These are phyloP conservation scores for Pyrgus malvae DNA, from an alignment of 2,888 invertebrate genomes.

Conservation along the genomic window DNA sequence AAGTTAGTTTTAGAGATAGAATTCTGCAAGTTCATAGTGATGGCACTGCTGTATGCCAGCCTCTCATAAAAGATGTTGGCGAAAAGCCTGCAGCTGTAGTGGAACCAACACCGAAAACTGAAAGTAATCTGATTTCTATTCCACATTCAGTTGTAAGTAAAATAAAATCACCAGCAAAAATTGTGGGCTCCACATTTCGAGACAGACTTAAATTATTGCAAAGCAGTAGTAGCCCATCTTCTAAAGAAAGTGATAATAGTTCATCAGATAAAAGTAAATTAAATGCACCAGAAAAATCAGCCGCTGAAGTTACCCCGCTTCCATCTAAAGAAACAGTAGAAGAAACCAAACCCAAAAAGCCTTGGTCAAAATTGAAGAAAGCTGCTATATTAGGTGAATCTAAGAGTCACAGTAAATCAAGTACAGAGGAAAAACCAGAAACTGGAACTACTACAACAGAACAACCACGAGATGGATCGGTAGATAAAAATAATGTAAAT, in stretches of 20 bases:
- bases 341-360: conserved; percentile 78
- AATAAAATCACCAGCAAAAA: conserved; percentile 77
- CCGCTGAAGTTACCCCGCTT: conserved; percentile 57
- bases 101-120: conserved; percentile 72
- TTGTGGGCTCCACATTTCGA: conserved; percentile 70
- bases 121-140: conserved; percentile 72
- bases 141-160: conserved; percentile 78
- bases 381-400: conserved; percentile 84
- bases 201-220: conserved; percentile 76
- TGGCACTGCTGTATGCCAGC: conserved; percentile 72
- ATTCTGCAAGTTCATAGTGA: conserved; percentile 82
- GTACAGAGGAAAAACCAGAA: conserved; percentile 59
- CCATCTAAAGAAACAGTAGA: conserved; percentile 56
- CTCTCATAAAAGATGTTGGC: conserved; percentile 63
- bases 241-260: conserved; percentile 55
- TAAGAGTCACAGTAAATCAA: conserved; percentile 65
- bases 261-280: conserved; percentile 56
- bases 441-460: conserved; percentile 46
- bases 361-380: conserved; percentile 90
- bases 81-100: conserved; percentile 72
- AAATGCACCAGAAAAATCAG: conserved; percentile 49
- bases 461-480: conserved; percentile 40
- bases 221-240: conserved; percentile 46
- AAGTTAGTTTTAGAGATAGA: conserved; percentile 84
- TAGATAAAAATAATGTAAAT: conserved; percentile 56